Conservation (phyloP, 2,888 invertebrate species). For the Notodonta dromedarius region DNA sequence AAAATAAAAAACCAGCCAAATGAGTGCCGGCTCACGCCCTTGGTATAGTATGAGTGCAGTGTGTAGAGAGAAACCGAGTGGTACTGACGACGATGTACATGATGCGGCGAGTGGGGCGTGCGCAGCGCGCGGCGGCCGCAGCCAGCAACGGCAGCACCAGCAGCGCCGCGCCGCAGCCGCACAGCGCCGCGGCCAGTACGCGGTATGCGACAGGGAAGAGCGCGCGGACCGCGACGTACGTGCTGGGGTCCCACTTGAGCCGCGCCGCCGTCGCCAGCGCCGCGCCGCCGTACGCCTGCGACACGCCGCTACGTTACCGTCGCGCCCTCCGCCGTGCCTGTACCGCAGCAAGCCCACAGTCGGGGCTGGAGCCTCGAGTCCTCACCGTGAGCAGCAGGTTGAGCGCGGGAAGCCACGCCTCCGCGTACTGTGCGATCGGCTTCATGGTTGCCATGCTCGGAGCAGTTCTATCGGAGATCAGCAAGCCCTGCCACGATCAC, state of each 20-base stretch:
- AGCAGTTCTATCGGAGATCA: neutral
- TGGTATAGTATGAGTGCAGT: too few species aligned
- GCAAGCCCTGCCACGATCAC: neutral
- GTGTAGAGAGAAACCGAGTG: too few species aligned
- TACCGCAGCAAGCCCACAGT: neutral
- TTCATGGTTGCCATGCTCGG: neutral
- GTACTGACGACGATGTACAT: neutral
- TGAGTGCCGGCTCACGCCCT: too few species aligned
- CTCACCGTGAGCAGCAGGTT: conserved; percentile 66
- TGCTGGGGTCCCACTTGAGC: conserved; percentile 71
- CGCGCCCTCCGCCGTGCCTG: neutral
- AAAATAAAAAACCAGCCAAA: too few species aligned
- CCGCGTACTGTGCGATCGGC: conserved; percentile 37
- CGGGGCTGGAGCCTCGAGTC: neutral
- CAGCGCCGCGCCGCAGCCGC: conserved; percentile 42
- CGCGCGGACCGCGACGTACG: conserved; percentile 60
- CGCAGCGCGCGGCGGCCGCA: conserved; percentile 29
- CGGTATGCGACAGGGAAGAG: conserved; percentile 55
- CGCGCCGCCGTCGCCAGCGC: conserved; percentile 59
- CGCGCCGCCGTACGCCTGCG: conserved; percentile 5
- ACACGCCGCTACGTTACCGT: neutral
- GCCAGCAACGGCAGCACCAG: conserved; percentile 53
- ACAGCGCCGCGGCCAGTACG: conserved; percentile 38
- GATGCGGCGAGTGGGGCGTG: conserved; percentile 15
- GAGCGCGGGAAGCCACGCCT: conserved; percentile 57